These are phyloP conservation scores for Euwallacea fornicatus DNA, from an alignment of 1,140 invertebrate species.

Conservation along the genomic window DNA sequence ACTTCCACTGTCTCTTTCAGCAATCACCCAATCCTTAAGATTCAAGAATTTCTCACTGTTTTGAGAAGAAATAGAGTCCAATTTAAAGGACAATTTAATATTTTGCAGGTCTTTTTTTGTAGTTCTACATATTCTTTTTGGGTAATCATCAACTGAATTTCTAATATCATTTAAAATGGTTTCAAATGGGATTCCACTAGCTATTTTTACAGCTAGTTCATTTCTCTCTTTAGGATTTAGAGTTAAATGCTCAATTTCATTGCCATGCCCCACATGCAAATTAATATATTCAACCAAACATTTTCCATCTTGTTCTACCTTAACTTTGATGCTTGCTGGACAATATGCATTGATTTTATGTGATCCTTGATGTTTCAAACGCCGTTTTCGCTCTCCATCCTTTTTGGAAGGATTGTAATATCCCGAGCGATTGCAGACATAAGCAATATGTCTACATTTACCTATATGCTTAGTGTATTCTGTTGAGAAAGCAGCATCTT, in stretches of 20 bases:
- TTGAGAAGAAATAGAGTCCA: background rate
- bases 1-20: slow-evolving; percentile 3
- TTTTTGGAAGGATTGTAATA: slow-evolving; percentile 16
- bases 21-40: slow-evolving; percentile 22
- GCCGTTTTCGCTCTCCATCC: slow-evolving; percentile 3
- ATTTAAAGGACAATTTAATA: slow-evolving; percentile 23
- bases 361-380: slow-evolving; percentile 28
- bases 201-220: slow-evolving; percentile 35
- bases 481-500: slow-evolving; percentile 7
- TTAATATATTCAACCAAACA: slow-evolving; percentile 18
- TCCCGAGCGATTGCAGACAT: slow-evolving; percentile 32
- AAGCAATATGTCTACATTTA: slow-evolving; percentile 11
- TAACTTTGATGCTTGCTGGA: slow-evolving; percentile 22
- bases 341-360: slow-evolving; percentile 37
- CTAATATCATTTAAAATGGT: slow-evolving; percentile 35
- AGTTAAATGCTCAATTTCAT: slow-evolving; percentile 34
- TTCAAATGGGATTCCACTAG: slow-evolving; percentile 35
- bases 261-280: slow-evolving; percentile 37
- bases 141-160: slow-evolving; percentile 5
- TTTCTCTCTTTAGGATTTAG: slow-evolving; percentile 24
- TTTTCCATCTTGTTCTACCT: slow-evolving; percentile 9
- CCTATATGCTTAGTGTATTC: slow-evolving; percentile 1
- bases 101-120: slow-evolving; percentile 39
- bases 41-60: slow-evolving; percentile 17
- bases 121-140: slow-evolving; percentile 31